Base-by-base conservation (phyloP, 2,797 vertebrate genomes). In the Onychomys leucogaster region DNA sequence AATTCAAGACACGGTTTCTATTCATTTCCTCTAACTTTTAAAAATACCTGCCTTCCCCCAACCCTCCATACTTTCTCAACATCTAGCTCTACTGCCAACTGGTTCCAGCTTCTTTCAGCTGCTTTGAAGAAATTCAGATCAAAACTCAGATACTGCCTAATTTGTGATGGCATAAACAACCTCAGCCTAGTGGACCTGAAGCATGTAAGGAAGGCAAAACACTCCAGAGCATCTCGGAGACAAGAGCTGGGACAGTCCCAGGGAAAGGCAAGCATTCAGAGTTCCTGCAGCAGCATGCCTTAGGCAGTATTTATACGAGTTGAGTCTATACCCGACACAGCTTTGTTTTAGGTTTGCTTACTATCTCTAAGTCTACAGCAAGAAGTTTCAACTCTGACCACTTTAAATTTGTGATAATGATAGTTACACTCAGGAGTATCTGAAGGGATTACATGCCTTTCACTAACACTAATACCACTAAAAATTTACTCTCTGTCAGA, bases 91-190 rank as follows among this genome's bases (percentile, higher is more conserved):
- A 73, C 80, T 37, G 32, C 57, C 46, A 89, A 32, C 82, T 94
- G 57, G 49, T 37, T 71, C 34, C 52, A 59, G 21, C 73, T 94
- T 94, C 94, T 77, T 94, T 89, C 12, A 63, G 19, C 87, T 94
- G 77, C 93, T 94, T 93, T 29, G 67, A 81, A 91, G 75, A 86
- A 80, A 91, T 81, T 94, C 46, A 73, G 43, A 37, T 76, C 29
- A 89, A 80, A 87, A 84, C 3, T 14, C 90, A 94, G 82, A 90
- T 25, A 83, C 14, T 77, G 69, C 88, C 91, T 76, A 82, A 19
- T 27, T 89, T 73, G 83, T 91, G 46, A 91, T 91, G 76, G 75
- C 37, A 76, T 95, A 96, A 97, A 93, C 84, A 97, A 80, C 4
- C 37, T 84, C 81, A 17, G 55, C 77, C 81, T 88, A 88, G 61